Evolutionary conservation across 2,797 vertebrate genomes (phyloP), one percentile per base, ranked within the genome.

Genomic region (Otolemur crassicaudatus): DNA sequence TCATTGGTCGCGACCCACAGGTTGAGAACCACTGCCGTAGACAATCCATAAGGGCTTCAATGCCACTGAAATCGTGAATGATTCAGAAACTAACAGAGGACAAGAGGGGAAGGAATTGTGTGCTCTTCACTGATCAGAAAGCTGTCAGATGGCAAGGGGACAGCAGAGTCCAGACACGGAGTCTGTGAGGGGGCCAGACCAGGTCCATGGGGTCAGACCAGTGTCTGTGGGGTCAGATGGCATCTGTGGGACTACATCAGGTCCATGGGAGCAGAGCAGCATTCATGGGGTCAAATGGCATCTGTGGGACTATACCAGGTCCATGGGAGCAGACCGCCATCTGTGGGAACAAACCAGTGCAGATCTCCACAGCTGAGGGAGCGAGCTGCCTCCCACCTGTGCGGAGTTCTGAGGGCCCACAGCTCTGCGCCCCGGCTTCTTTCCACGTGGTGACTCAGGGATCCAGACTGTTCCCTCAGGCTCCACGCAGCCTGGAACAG

Each of bases 121-220:
- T 13, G 5, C 7, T 25, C 7, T 53, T 23, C 20, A 1, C 3
- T 12, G 0, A 7, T 31, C 22, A 1, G n/a, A 79, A 31, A 12
- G 20, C 76, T 14, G 49, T 31, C 46, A 0, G 46, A 23, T 43
- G 75, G 19, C 22, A 31, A 53, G 19, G 31, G 31, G 31, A 34
- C 20, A 16, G 10, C 65, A 14, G 31, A 37, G 76, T 34, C 0
- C 3, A 79, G 76, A 77, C 10, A 2, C 46, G 13, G 46, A 49
- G 46, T 49, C 46, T 49, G 46, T 12, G 46, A 43, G 40, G 46
- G 46, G 12, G 12, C 12, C 46, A 49, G 46, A 49, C 46, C 46
- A 49, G 46, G 40, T 43, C 40, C 40, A 40, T 40, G 46, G 46
- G 10, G 46, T 46, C 46, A 46, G 46, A 46, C 46, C 46, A 46